Percentiles rank a stretch among this genome's conserved stretches.
phyloP scores from a whole-genome alignment of 2,888 invertebrate species.

The Habrosyne pyritoides region DNA sequence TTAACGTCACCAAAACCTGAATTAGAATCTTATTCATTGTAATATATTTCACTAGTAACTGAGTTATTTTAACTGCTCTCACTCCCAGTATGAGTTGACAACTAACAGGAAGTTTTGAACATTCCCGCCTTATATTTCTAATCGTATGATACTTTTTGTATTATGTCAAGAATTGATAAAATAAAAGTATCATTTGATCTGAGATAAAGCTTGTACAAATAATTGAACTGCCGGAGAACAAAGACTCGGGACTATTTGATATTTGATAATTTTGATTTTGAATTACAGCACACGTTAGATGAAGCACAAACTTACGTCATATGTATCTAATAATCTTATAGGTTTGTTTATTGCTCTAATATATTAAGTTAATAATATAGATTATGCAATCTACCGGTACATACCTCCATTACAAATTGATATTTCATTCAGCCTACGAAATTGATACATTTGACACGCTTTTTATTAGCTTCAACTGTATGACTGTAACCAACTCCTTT shows the following conservation, averaged over 20 bases:
- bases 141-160: neutral
- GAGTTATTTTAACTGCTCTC: neutral
- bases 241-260: neutral
- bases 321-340: neutral
- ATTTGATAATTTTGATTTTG: neutral
- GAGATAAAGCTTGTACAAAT: neutral
- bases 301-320: neutral
- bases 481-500: too few species aligned
- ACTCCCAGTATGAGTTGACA: neutral
- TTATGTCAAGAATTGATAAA: neutral
- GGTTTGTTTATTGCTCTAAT: too few species aligned
- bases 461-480: too few species aligned
- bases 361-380: too few species aligned
- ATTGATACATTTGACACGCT: too few species aligned
- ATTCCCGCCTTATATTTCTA: neutral
- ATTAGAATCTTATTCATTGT: constrained; percentile 26
- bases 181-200: neutral
- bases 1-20: constrained; percentile 24
- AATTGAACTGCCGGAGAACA: neutral
- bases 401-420: too few species aligned
- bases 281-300: neutral
- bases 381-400: too few species aligned
- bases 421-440: too few species aligned
- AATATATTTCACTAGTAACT: constrained; percentile 15
- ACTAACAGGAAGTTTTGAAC: neutral